Base-by-base conservation (phyloP, 2,113 vertebrate species). In the Condylura cristata region DNA sequence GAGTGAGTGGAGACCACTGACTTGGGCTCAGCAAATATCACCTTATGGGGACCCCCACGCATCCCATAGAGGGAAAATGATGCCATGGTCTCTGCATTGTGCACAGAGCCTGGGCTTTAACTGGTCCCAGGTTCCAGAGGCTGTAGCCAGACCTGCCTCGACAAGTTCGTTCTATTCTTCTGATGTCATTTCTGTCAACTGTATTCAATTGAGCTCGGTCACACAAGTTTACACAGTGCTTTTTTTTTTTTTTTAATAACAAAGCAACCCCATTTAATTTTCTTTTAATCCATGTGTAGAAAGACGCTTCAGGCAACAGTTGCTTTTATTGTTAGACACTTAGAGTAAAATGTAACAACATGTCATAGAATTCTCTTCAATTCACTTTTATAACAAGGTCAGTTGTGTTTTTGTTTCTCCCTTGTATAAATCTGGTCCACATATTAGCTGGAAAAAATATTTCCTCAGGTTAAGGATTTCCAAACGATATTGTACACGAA, bases 391-490 rank as follows among this genome's bases (percentile, higher is more conserved):
- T 41, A 78, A 81, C 76, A 61, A 78, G 39, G 20, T 75, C 48
- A 58, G 34, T 37, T 82, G 44, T 41, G 18, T 76, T 82, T 90
- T 32, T 89, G 22, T 58, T 87, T 88, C 78, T 71, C 68, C 34
- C 58, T 79, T 34, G 28, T 66, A 91, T 26, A 90, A 76, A 95
- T 13, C 74, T n/a, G 78, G 70, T 46, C 63, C 53, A 48, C 51
- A 53, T 9, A 80, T 32, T 32, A 94, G 30, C 60, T 14, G 37
- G 37, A 84, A 90, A 94, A 88, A 66, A 63, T 22, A 83, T 44
- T 70, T 86, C 37, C 44, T 87, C 12, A 75, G 76, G 80, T 86
- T 82, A 61, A 91, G 18, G 24, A 10, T 65, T 93, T 91, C 81
- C 41, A 68, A 91, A 68, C 26, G 32, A 41, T 58, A 18, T 41